These are phyloP conservation scores for Scolopax mira DNA, from an alignment of 2,113 vertebrate species.

Conservation along the genomic window DNA sequence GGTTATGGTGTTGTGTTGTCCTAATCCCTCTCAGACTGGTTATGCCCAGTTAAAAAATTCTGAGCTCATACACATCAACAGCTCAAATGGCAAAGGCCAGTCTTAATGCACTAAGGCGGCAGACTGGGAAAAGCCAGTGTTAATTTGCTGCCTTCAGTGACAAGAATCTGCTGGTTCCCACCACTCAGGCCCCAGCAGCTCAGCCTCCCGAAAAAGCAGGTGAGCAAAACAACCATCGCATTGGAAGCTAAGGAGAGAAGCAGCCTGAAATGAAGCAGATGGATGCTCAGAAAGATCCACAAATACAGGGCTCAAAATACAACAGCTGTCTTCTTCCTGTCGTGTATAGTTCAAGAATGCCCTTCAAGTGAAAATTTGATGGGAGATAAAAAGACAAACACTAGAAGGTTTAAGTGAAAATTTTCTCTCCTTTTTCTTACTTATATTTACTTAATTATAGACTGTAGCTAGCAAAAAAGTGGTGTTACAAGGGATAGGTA, in stretches of 20 bases:
- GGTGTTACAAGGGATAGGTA: neutral
- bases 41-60: neutral
- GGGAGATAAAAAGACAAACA: neutral
- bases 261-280: neutral
- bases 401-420: neutral
- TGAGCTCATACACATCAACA: constrained; percentile 14
- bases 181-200: neutral
- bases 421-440: neutral
- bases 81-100: constrained; percentile 29
- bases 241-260: neutral
- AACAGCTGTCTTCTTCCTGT: neutral
- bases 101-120: neutral
- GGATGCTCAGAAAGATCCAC: neutral
- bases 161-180: neutral
- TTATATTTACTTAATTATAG: neutral
- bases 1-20: neutral
- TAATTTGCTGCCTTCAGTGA: constrained; percentile 24
- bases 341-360: neutral
- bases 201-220: neutral
- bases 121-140: neutral
- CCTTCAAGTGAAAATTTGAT: neutral
- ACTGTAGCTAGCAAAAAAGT: neutral
- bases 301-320: neutral
- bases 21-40: constrained; percentile 5
- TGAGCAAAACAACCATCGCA: neutral